Percentiles rank a stretch among this genome's conserved stretches.
Conservation (phyloP, 2,113 vertebrate genomes). For the Vulpes vulpes region DNA sequence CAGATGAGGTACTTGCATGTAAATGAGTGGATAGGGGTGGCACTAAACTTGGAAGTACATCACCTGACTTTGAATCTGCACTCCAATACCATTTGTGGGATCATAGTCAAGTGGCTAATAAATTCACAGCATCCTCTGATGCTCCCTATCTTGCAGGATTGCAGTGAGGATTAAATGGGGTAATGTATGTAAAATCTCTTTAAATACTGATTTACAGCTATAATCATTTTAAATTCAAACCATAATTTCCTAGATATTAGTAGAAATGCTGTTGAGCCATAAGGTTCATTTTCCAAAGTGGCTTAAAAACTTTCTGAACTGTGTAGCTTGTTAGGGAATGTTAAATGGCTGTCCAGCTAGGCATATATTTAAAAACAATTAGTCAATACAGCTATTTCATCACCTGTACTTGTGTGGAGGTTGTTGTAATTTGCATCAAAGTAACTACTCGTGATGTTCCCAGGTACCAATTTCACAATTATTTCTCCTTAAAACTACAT, state of each 20-base stretch:
- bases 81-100: background rate
- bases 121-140: background rate
- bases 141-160: background rate
- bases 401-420: background rate
- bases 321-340: background rate
- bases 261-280: background rate
- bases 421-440: conserved; percentile 35
- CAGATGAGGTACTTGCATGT: background rate
- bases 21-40: background rate
- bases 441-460: background rate
- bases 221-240: conserved; percentile 47
- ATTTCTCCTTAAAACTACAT: background rate
- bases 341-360: background rate
- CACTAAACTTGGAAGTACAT: background rate
- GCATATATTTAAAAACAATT: conserved; percentile 63
- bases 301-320: conserved; percentile 28
- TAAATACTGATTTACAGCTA: conserved; percentile 29
- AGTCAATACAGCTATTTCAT: conserved; percentile 50
- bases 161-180: conserved; percentile 32
- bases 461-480: background rate
- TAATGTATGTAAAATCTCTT: conserved; percentile 30
- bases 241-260: conserved; percentile 48
- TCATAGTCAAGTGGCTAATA: background rate
- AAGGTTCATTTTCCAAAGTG: conserved; percentile 58
- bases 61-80: conserved; percentile 2